Conservation (phyloP, 2,888 invertebrate species). For the Scaptomyza flava region DNA sequence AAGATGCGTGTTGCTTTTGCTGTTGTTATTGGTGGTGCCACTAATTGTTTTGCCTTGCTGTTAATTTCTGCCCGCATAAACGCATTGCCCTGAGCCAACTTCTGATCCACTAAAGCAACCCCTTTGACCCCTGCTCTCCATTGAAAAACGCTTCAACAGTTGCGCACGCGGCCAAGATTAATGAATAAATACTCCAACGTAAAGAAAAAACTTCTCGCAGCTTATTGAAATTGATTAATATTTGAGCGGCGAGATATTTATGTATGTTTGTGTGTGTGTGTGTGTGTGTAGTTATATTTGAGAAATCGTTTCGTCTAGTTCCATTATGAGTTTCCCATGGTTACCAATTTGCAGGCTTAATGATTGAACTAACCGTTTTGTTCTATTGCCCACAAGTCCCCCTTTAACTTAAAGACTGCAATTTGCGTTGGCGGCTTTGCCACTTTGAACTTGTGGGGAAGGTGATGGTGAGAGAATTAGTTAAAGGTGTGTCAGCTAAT, state of each 20-base stretch:
- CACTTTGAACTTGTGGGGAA: conserved; percentile 59
- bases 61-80: conserved; percentile 78
- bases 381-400: conserved; percentile 36
- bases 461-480: conserved; percentile 26
- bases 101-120: conserved; percentile 65
- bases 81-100: conserved; percentile 72
- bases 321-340: conserved; percentile 75
- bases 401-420: conserved; percentile 32
- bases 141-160: conserved; percentile 68
- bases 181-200: conserved; percentile 47
- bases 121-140: background rate
- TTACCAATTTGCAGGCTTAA: conserved; percentile 48
- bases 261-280: background rate
- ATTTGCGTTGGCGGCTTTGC: conserved; percentile 74
- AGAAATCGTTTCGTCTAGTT: conserved; percentile 37
- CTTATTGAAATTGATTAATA: conserved; percentile 76
- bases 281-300: conserved; percentile 2
- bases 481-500: conserved; percentile 2
- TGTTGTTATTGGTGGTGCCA: conserved; percentile 42
- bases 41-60: conserved; percentile 74
- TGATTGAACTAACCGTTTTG: conserved; percentile 53
- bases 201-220: conserved; percentile 16
- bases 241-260: conserved; percentile 41
- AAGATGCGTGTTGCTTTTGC: conserved; percentile 46
- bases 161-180: conserved; percentile 78